Conservation (phyloP, 2,888 invertebrate species). For the Zaprionus obscuricornis region DNA sequence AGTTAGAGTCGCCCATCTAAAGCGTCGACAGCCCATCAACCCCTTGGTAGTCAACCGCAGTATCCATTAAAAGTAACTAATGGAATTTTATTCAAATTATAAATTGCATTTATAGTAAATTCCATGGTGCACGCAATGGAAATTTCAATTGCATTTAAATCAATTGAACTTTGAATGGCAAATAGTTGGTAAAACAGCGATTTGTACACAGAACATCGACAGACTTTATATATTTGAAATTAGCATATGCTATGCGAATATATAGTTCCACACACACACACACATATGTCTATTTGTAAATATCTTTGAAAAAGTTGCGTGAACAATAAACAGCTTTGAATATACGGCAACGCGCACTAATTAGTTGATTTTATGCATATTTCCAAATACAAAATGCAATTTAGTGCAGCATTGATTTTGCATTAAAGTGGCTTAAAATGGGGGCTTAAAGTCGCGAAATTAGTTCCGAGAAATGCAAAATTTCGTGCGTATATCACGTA, state of each 20-base stretch:
- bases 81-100: slow-evolving; percentile 72
- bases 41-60: slow-evolving; percentile 39
- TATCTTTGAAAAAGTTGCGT: slow-evolving; percentile 4
- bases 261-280: not conserved
- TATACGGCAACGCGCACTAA: slow-evolving; percentile 41
- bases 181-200: slow-evolving; percentile 20
- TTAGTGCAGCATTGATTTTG: slow-evolving; percentile 45
- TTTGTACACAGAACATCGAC: slow-evolving; percentile 32
- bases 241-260: slow-evolving; percentile 16
- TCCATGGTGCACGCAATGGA: slow-evolving; percentile 15
- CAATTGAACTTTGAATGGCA: slow-evolving; percentile 41
- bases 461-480: no score
- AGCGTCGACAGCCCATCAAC: not conserved
- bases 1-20: not conserved
- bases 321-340: slow-evolving; percentile 62
- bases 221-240: slow-evolving; percentile 32
- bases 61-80: slow-evolving; percentile 65
- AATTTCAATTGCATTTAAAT: slow-evolving; percentile 50
- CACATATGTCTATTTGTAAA: not conserved
- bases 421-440: slow-evolving; percentile 31
- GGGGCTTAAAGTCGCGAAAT: no score
- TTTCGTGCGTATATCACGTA: no score
- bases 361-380: slow-evolving; percentile 59
- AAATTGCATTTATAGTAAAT: slow-evolving; percentile 57
- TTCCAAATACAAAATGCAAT: slow-evolving; percentile 50